A percentile compares a stretch with the other conserved stretches of the same genome.
Evolutionary conservation across 2,113 vertebrate species (phyloP).

Genomic region (Grus americana): DNA sequence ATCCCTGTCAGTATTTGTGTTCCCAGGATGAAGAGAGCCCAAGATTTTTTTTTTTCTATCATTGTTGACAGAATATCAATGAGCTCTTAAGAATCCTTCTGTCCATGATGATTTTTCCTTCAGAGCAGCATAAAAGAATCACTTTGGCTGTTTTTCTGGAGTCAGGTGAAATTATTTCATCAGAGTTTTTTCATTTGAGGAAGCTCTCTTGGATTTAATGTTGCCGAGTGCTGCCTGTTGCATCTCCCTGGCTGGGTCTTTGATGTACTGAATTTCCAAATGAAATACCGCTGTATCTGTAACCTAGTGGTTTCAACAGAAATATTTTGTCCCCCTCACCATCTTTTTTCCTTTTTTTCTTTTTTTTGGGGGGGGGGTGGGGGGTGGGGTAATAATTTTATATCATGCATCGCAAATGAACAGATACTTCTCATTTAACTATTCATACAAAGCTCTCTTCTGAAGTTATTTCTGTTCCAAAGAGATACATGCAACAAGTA

Average conservation of each 20-base stretch:
- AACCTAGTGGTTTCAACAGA: neutral
- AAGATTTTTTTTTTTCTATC: no score
- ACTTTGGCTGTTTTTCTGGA: neutral
- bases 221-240: neutral
- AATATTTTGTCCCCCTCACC: neutral
- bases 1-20: neutral
- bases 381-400: neutral
- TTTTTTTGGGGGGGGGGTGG: rapidly evolving
- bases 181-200: neutral
- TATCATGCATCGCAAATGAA: neutral
- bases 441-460: neutral
- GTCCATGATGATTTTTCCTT: neutral
- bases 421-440: neutral
- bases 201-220: neutral
- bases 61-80: neutral
- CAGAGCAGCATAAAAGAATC: neutral
- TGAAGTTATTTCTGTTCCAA: neutral
- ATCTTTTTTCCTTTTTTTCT: neutral
- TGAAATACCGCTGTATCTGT: neutral
- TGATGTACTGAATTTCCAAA: neutral
- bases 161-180: neutral
- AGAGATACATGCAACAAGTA: neutral
- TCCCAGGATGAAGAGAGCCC: neutral
- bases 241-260: neutral
- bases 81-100: neutral